phyloP scores from a whole-genome alignment of 2,888 invertebrate species.

The Lymantria dispar region DNA sequence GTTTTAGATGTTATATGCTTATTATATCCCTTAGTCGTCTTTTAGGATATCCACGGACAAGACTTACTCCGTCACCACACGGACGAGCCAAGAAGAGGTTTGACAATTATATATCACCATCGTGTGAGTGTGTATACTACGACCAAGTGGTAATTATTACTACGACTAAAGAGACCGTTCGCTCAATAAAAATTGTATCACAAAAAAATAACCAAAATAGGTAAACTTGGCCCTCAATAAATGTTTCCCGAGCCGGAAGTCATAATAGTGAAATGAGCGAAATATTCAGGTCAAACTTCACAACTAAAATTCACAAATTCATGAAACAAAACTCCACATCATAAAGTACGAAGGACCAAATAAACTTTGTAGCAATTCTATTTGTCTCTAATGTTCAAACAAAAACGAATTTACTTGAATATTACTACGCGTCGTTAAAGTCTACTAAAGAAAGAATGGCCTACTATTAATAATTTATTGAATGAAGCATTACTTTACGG shows the following conservation, averaged over 20 bases:
- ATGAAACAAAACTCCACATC: background rate
- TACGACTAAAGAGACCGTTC: too few relatives aligned
- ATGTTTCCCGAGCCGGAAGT: background rate
- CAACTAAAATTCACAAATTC: background rate
- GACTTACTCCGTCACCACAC: too few relatives aligned
- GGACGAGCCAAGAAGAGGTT: too few relatives aligned
- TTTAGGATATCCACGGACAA: too few relatives aligned
- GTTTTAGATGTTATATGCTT: too few relatives aligned
- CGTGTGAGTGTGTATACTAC: too few relatives aligned
- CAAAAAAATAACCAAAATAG: too few relatives aligned
- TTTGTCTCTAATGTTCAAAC: conserved; percentile 14
- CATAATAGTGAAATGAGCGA: background rate
- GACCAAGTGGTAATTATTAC: too few relatives aligned
- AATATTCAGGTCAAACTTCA: background rate
- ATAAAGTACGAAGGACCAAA: background rate
- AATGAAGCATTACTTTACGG: conserved; percentile 18
- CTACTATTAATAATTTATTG: conserved; percentile 24
- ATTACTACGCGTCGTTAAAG: conserved; percentile 9
- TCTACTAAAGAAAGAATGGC: conserved; percentile 13
- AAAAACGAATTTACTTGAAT: conserved; percentile 15
- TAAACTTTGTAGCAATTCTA: background rate
- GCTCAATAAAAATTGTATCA: too few relatives aligned
- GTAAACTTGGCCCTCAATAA: too few relatives aligned
- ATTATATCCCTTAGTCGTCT: too few relatives aligned
- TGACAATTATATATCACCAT: too few relatives aligned